Percentiles rank a stretch among this genome's conserved stretches.
These are phyloP conservation scores for Pygoscelis adeliae DNA, from an alignment of 2,113 vertebrate species.

Conservation along the genomic window DNA sequence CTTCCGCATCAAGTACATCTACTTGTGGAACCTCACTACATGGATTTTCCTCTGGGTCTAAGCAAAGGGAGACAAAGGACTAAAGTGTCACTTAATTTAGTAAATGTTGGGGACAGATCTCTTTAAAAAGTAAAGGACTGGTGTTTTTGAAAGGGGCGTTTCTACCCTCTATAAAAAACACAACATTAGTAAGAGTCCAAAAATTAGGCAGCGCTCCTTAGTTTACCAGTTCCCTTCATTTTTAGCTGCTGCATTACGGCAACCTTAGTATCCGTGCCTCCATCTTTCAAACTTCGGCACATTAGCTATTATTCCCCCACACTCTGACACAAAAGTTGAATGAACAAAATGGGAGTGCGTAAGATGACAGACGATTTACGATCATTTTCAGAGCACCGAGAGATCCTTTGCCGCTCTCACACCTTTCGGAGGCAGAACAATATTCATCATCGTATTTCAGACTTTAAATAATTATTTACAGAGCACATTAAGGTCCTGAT, in stretches of 20 bases:
- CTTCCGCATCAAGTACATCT: not conserved
- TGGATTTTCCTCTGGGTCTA: not conserved
- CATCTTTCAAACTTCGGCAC: not conserved
- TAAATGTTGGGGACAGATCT: not conserved
- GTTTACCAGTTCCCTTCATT: not conserved
- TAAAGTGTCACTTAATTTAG: not conserved
- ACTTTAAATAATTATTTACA: not conserved
- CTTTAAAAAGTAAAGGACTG: not conserved
- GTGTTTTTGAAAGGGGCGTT: not conserved
- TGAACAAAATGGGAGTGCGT: not conserved
- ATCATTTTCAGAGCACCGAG: not conserved
- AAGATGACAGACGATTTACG: not conserved
- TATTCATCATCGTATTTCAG: not conserved
- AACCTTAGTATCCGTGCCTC: not conserved
- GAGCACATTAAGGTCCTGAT: not conserved
- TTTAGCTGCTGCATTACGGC: not conserved
- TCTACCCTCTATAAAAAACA: not conserved
- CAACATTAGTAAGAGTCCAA: not conserved
- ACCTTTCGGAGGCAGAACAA: not conserved
- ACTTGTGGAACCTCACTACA: not conserved
- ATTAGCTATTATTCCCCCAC: not conserved
- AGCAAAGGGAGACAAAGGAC: not conserved
- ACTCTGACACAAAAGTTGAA: not conserved
- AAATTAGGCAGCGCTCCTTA: not conserved
- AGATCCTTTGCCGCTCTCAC: not conserved